Base-by-base conservation (phyloP, 2,113 vertebrate species). In the Festucalex cinctus region DNA sequence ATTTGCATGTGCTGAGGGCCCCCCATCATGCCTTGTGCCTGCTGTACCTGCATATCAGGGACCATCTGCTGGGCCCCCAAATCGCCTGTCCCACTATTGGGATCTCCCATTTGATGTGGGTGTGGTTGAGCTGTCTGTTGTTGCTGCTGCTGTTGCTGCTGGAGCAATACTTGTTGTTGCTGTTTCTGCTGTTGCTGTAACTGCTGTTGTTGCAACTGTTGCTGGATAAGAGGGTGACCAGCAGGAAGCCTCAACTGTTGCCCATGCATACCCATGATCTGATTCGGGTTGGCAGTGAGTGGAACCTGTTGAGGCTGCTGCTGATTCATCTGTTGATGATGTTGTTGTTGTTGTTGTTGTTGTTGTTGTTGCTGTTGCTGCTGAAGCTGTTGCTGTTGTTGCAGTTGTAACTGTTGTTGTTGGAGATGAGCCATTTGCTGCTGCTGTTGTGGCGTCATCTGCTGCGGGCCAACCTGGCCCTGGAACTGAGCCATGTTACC, bases 1-100 rank as follows among this genome's bases (percentile, higher is more conserved):
- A 94, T 92, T 83, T 97, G 96, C 90, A 99, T 93, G n/a, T 98
- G 95, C 73, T 95, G 93, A 65, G 94, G 88, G n/a, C 93, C 87
- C 24, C 79, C 93, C 90, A 97, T 92, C 89, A 94, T 96, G 39
- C 84, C 88, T 82, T 93, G 91, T 86, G 95, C 95, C 83, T 96
- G 97, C 75, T 93, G 92, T 78, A 92, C 93, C 81, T 93, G 94
- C 86, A 98, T 93, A 41, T 99, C 97, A 61, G 96, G 93, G 72
- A 96, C 90, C 92, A 99, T 96, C 79, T 95, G 94, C 67, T 91
- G 90, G 14, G 92, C 85, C 1, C 93, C 88, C 70, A 98, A 78
- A 65, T 88, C 95, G 20, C 93, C 93, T 35, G 95, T 88, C 0
- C 75, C 80, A 75, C 81, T 84, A 22, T 89, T 87, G 49, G 92